Evolutionary conservation across 2,113 vertebrate genomes (phyloP).

Genomic region (Pelmatolapia mariae): DNA sequence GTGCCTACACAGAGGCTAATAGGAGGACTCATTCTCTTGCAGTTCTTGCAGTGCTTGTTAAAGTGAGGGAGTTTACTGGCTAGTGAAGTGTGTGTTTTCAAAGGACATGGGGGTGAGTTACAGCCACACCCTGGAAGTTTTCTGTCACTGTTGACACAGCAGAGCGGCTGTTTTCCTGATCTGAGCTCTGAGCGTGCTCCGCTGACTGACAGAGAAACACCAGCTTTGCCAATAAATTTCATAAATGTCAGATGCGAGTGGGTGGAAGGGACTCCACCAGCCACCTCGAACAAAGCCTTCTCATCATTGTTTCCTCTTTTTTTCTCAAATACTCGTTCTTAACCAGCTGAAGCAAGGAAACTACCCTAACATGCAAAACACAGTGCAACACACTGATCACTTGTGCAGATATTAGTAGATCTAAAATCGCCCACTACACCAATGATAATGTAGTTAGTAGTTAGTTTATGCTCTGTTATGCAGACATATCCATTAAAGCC

Average conservation of each 20-base stretch:
- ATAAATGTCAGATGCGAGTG: constrained; percentile 1
- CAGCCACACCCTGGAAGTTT: constrained; percentile 55
- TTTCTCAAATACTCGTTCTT: neutral
- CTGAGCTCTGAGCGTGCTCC: constrained; percentile 16
- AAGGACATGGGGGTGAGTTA: constrained; percentile 45
- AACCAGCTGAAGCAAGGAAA: neutral
- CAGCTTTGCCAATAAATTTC: constrained; percentile 17
- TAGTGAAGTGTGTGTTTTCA: neutral
- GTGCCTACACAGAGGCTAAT: neutral
- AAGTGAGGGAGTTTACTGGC: neutral
- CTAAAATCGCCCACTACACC: neutral
- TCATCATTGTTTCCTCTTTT: neutral
- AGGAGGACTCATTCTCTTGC: neutral
- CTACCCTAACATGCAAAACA: neutral
- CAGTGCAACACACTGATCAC: neutral
- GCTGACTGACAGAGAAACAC: constrained; percentile 47
- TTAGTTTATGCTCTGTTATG: neutral
- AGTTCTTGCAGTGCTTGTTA: neutral
- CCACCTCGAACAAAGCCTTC: neutral
- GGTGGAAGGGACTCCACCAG: neutral
- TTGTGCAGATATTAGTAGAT: neutral
- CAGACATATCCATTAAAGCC: neutral
- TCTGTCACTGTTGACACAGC: constrained; percentile 62
- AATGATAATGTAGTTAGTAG: neutral
- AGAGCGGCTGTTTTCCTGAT: constrained; percentile 50